A percentile compares a stretch with the other conserved stretches of the same genome.
Conservation (phyloP, 2,888 invertebrate genomes). For the Lordiphosa fenestrarum region DNA sequence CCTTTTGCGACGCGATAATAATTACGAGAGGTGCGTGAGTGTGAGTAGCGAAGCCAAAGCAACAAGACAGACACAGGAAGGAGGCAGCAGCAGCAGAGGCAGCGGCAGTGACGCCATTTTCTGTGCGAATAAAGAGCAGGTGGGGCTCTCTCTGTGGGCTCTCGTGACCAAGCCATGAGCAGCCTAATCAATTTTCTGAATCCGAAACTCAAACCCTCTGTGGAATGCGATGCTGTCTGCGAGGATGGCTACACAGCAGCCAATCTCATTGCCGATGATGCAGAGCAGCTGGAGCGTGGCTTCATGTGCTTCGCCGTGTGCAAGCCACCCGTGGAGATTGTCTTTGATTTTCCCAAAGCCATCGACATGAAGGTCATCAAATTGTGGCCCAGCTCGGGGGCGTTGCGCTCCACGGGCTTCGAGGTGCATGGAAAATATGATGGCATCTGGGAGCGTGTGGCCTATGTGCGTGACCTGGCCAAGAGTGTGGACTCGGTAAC, state of each 20-base stretch:
- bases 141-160: constrained; percentile 55
- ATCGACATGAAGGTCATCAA: constrained; percentile 84
- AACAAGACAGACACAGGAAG: constrained; percentile 19
- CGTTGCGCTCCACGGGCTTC: constrained; percentile 85
- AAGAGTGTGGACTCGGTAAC: constrained; percentile 67
- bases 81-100: constrained; percentile 38
- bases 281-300: constrained; percentile 81
- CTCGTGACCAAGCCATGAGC: constrained; percentile 71
- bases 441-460: constrained; percentile 77
- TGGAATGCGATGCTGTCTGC: constrained; percentile 83
- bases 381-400: constrained; percentile 84
- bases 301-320: constrained; percentile 86
- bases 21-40: constrained; percentile 13
- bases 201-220: constrained; percentile 82
- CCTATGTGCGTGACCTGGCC: constrained; percentile 69
- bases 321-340: constrained; percentile 86
- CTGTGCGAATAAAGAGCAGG: constrained; percentile 71
- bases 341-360: constrained; percentile 84
- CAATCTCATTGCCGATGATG: constrained; percentile 84
- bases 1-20: constrained; percentile 3
- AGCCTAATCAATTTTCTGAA: constrained; percentile 83
- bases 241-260: constrained; percentile 82
- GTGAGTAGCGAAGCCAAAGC: constrained; percentile 13
- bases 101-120: constrained; percentile 71
- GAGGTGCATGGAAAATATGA: constrained; percentile 83